phyloP scores from a whole-genome alignment of 2,797 vertebrate genomes.

The Bryconaethiops microstoma region DNA sequence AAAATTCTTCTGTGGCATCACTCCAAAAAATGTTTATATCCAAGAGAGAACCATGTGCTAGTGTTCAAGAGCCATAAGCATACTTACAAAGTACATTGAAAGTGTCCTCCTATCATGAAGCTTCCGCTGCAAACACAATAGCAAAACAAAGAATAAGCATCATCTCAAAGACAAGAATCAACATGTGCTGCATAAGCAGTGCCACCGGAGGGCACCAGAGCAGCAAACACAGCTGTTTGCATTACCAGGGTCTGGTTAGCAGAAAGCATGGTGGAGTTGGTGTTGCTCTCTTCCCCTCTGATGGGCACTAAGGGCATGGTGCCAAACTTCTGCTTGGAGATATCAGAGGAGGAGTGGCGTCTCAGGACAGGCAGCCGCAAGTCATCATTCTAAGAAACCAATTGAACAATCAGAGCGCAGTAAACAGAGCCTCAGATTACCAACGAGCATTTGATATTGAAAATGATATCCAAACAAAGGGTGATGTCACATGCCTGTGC shows the following conservation, averaged over 20 bases:
- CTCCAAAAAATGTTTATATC: not conserved
- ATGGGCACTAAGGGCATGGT: constrained; percentile 96
- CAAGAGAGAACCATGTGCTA: not conserved
- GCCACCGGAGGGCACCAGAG: constrained; percentile 29
- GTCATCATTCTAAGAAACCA: constrained; percentile 80
- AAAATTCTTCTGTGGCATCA: not conserved
- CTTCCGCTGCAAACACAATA: constrained; percentile 81
- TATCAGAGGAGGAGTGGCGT: constrained; percentile 89
- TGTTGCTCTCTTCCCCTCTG: constrained; percentile 89
- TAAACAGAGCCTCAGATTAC: constrained; percentile 5
- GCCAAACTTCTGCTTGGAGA: constrained; percentile 94
- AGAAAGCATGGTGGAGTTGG: constrained; percentile 87
- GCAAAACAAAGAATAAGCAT: constrained; percentile 38
- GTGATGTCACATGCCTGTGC: constrained; percentile 80
- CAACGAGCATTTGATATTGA: not conserved
- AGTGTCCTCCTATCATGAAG: constrained; percentile 91
- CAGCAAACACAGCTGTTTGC: not conserved
- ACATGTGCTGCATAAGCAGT: constrained; percentile 5
- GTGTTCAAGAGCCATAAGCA: not conserved
- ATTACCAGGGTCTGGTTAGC: constrained; percentile 95
- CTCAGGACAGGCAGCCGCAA: constrained; percentile 84
- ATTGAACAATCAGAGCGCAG: not conserved
- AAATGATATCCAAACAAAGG: constrained; percentile 26
- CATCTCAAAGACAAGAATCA: not conserved
- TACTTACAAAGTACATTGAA: constrained; percentile 99